Base-by-base conservation (phyloP, 2,888 invertebrate genomes). In the Helleia helle region DNA sequence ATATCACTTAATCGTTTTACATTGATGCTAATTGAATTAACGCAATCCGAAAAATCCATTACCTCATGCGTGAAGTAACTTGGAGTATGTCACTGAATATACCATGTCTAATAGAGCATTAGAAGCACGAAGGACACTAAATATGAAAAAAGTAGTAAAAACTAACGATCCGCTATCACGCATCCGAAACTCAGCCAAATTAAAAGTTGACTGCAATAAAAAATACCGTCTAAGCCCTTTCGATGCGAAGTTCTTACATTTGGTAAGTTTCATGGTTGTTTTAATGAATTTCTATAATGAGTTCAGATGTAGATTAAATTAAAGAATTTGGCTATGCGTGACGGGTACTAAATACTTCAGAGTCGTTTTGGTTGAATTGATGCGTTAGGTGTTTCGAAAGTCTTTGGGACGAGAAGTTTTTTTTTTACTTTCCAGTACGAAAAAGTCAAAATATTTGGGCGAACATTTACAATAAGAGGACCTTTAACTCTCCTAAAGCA, bases 191-290 rank as follows among this genome's bases (percentile, higher is more conserved):
- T 77, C 69, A 70, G 68, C 62, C 66, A 73, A 84, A 84, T 84
- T 84, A 84, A 84, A 83, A 84, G 80, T 83, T 80, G 65, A 62
- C 65, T 64, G 76, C 74, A 71, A 79, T 81, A 80, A 80, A 76
- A 71, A 80, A 71, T 68, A 54, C 66, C 65, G 59, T 72, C 71
- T 65, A 58, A 65, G 59, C 66, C 55, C 62, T 68, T 68, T 58
- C 58, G 22, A 5, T 7, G 15, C 15, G n/a, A 22, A 22, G 22
- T 66, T 64, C 60, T 59, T 70, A 34, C 42, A 46, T 51, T 39
- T 40, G 46, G 17, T 18, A 38, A 44, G 45, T 49, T 51, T 45
- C 42, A 34, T 42, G 37, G 36, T 22, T 36, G 43, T 49, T 50
- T 45, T 43, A 44, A 48, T 45, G 43, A 49, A 41, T 22, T 27